These are phyloP conservation scores for Eristalinus aeneus DNA, from an alignment of 2,888 invertebrate species.

Conservation along the genomic window DNA sequence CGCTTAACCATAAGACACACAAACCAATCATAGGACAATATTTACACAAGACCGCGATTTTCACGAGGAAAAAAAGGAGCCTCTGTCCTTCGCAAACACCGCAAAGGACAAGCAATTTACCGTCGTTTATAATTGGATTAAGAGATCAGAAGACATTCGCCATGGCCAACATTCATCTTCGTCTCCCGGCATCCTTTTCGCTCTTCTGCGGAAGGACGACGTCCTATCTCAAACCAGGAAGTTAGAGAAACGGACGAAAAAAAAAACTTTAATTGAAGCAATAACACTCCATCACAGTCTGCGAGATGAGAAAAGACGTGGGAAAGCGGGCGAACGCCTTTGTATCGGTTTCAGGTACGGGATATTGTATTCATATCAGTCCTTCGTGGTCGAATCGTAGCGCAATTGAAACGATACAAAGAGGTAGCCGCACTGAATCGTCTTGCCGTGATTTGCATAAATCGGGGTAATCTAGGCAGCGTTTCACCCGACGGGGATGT, in stretches of 20 bases:
- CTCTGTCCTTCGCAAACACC: neutral
- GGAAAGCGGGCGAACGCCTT: conserved; percentile 12
- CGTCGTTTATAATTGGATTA: conserved; percentile 65
- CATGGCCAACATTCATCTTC: conserved; percentile 47
- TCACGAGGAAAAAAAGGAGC: conserved; percentile 6
- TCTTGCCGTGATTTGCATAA: conserved; percentile 61
- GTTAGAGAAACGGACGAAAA: neutral
- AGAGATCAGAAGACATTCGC: conserved; percentile 52
- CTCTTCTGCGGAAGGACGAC: neutral
- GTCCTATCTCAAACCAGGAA: conserved; percentile 19
- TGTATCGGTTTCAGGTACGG: conserved; percentile 39
- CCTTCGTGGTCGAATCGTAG: conserved; percentile 61
- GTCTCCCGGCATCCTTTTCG: conserved; percentile 11
- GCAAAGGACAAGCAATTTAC: conserved; percentile 56
- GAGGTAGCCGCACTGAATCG: conserved; percentile 63
- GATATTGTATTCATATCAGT: conserved; percentile 36
- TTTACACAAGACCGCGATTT: conserved; percentile 54
- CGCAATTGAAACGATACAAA: conserved; percentile 45
- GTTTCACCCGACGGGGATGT: conserved; percentile 50
- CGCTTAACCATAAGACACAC: conserved; percentile 16
- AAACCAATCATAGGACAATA: conserved; percentile 56
- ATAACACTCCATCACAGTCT: conserved; percentile 51
- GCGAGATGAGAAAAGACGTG: conserved; percentile 31
- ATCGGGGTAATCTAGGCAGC: conserved; percentile 29
- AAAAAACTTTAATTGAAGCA: conserved; percentile 58